Evolutionary conservation across 2,797 vertebrate species (phyloP).

Genomic region (Anolis apletophallus): DNA sequence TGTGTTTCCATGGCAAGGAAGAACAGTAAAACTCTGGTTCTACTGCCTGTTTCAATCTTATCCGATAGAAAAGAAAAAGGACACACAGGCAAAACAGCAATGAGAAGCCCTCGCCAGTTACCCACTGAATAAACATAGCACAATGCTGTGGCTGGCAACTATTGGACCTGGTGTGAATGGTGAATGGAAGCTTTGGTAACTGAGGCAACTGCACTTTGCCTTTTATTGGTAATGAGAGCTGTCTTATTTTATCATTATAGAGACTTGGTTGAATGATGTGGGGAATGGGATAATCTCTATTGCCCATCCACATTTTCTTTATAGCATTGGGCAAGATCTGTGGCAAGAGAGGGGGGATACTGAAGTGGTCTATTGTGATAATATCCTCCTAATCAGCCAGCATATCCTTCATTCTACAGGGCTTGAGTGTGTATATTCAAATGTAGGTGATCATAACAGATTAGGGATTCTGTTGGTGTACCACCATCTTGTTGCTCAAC

Average conservation of each 20-base stretch:
- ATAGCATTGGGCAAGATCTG: too few species aligned
- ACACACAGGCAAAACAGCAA: not conserved
- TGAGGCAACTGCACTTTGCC: not conserved
- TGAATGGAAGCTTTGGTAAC: not conserved
- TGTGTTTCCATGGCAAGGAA: constrained; percentile 15
- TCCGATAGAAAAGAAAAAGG: not conserved
- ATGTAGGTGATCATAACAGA: too few species aligned
- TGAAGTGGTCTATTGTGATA: too few species aligned
- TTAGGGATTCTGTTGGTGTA: too few species aligned
- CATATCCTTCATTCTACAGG: too few species aligned
- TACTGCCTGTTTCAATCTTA: not conserved
- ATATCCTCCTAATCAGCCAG: too few species aligned
- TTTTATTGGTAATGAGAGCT: not conserved
- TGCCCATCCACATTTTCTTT: too few species aligned
- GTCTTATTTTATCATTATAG: not conserved
- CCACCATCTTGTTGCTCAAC: too few species aligned
- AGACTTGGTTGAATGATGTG: too few species aligned
- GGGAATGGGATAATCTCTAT: too few species aligned
- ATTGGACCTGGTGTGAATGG: not conserved
- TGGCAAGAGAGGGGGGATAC: too few species aligned
- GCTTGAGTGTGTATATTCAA: too few species aligned
- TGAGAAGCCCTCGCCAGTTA: not conserved
- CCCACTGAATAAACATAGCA: not conserved
- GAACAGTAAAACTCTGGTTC: not conserved
- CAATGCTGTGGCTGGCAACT: not conserved